Evolutionary conservation across 1,140 invertebrate genomes (phyloP).

Genomic region (Lepidotrigona ventralis): DNA sequence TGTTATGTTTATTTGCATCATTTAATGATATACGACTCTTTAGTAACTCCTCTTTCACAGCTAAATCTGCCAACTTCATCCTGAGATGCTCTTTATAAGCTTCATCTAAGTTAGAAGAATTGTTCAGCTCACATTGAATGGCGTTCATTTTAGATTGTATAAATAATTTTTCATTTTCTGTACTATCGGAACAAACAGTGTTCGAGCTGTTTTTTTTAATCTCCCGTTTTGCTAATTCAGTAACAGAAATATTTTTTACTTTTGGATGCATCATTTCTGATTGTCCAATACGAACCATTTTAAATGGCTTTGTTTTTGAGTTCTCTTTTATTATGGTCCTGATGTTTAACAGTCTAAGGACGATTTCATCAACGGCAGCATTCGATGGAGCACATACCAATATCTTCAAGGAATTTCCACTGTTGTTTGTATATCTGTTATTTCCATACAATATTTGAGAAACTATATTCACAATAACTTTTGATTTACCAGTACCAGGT

Average conservation of each 20-base stretch:
- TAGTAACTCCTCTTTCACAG: constrained; percentile 46
- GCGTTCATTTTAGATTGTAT: constrained; percentile 55
- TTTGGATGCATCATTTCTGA: constrained; percentile 79
- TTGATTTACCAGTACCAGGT: constrained; percentile 85
- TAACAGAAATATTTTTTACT: constrained; percentile 79
- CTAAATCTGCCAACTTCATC: constrained; percentile 35
- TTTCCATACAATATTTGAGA: constrained; percentile 81
- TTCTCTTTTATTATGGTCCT: constrained; percentile 70
- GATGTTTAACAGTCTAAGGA: constrained; percentile 81
- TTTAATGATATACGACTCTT: constrained; percentile 31
- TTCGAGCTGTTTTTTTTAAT: constrained; percentile 40
- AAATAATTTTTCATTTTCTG: constrained; percentile 57
- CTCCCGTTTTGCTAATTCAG: constrained; percentile 76
- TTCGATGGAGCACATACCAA: constrained; percentile 91
- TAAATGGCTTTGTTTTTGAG: constrained; percentile 76
- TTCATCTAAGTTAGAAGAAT: neutral
- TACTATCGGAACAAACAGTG: constrained; percentile 39
- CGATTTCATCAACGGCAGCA: constrained; percentile 89
- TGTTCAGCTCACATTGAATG: constrained; percentile 31
- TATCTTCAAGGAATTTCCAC: constrained; percentile 78
- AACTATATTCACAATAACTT: constrained; percentile 84
- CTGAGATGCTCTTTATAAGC: constrained; percentile 22
- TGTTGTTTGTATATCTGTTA: constrained; percentile 72
- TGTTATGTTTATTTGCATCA: constrained; percentile 36
- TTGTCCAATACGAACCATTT: constrained; percentile 83